Conservation (phyloP, 2,797 vertebrate species). For the Ambastaia sidthimunki region DNA sequence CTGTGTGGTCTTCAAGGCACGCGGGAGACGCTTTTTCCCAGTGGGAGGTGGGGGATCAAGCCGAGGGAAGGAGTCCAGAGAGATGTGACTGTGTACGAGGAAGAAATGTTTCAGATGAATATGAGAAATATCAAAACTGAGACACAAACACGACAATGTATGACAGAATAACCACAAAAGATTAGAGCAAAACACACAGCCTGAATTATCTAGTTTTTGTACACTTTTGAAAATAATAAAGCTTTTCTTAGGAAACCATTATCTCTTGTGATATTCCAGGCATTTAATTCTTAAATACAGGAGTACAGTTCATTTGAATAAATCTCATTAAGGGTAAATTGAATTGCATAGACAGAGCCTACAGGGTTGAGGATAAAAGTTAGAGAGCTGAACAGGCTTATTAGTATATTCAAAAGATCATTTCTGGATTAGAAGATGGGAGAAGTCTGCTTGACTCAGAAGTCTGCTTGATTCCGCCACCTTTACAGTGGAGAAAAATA, state of each 20-base stretch:
- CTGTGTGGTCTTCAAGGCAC: constrained; percentile 91
- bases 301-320: constrained; percentile 11
- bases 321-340: constrained; percentile 5
- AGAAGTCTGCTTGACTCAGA: background rate
- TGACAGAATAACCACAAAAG: background rate
- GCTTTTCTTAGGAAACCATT: background rate
- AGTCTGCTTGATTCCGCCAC: background rate
- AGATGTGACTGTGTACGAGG: constrained; percentile 72
- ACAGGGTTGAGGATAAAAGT: background rate
- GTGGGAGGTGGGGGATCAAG: constrained; percentile 88
- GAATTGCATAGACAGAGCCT: background rate
- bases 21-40: constrained; percentile 86
- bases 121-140: background rate
- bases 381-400: background rate
- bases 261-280: background rate
- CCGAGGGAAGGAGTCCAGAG: constrained; percentile 85
- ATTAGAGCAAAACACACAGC: background rate
- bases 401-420: background rate
- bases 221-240: background rate
- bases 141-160: background rate
- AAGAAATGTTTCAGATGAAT: constrained; percentile 8
- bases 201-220: background rate
- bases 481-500: no score
- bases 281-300: background rate
- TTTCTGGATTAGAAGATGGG: background rate